Conservation (phyloP, 2,888 invertebrate genomes). For the Callosobruchus maculatus region DNA sequence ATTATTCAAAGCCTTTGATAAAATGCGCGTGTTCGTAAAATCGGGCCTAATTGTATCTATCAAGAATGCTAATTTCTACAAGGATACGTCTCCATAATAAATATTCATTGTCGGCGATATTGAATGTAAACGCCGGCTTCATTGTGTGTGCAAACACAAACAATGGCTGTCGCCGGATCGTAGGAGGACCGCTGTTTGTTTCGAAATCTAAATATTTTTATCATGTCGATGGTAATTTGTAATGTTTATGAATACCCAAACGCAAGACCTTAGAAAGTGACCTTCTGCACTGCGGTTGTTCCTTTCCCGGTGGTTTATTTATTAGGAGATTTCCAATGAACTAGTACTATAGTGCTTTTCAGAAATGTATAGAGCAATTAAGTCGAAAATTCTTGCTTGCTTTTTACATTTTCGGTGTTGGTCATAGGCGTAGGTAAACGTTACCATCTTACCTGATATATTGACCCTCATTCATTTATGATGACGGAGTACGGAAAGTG, state of each 20-base stretch:
- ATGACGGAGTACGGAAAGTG: too few relatives aligned
- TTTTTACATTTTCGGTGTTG: too few relatives aligned
- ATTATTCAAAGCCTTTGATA: too few relatives aligned
- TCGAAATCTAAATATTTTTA: neutral
- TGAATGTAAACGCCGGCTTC: neutral
- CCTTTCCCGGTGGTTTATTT: too few relatives aligned
- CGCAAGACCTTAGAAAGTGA: neutral
- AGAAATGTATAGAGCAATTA: too few relatives aligned
- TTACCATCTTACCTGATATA: too few relatives aligned
- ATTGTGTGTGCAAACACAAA: neutral
- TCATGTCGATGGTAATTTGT: neutral
- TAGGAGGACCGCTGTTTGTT: neutral
- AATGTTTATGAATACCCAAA: neutral
- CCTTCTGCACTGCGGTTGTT: neutral
- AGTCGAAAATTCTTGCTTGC: too few relatives aligned
- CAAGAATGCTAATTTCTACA: neutral
- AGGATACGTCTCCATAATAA: neutral
- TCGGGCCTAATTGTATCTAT: neutral
- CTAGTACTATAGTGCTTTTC: too few relatives aligned
- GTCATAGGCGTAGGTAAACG: too few relatives aligned
- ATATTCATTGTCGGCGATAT: neutral
- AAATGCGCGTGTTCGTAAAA: too few relatives aligned
- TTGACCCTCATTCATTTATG: too few relatives aligned
- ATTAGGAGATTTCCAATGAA: too few relatives aligned
- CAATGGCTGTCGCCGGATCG: neutral